Conservation (phyloP, 1,140 invertebrate species). For the Philopotamus ludificatus region DNA sequence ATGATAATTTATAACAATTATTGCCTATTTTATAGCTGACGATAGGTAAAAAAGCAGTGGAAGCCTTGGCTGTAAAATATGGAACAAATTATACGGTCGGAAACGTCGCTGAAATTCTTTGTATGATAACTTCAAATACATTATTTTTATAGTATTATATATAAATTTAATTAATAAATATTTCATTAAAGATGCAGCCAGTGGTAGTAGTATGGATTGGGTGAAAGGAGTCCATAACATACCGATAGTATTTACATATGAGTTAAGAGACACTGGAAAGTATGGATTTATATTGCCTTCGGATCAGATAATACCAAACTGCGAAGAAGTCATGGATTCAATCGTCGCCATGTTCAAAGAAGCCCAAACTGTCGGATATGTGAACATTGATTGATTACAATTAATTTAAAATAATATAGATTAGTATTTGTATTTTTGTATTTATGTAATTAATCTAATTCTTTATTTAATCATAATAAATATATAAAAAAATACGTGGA, state of each 20-base stretch:
- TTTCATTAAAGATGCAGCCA: conserved; percentile 49
- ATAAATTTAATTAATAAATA: too few species aligned
- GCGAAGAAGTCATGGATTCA: conserved; percentile 67
- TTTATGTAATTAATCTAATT: neutral
- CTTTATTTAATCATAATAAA: neutral
- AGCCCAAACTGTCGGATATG: conserved; percentile 50
- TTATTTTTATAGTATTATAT: neutral
- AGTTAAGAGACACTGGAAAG: conserved; percentile 70
- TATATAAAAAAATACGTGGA: neutral
- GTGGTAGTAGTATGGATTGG: conserved; percentile 73
- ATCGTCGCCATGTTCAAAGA: conserved; percentile 62
- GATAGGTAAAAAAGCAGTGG: conserved; percentile 46
- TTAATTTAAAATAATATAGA: neutral
- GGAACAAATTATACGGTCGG: conserved; percentile 54
- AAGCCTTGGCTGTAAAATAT: conserved; percentile 51
- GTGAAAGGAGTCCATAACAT: conserved; percentile 63
- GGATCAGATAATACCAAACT: conserved; percentile 71
- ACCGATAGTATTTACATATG: conserved; percentile 67
- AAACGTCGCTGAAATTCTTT: conserved; percentile 57
- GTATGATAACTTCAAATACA: conserved; percentile 44
- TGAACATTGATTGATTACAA: conserved; percentile 30
- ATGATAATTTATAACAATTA: neutral
- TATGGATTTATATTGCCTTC: conserved; percentile 77
- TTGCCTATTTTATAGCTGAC: conserved; percentile 4
- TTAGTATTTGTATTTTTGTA: neutral